Percentiles rank a stretch among this genome's conserved stretches.
phyloP scores from a whole-genome alignment of 2,797 vertebrate species.

The Notamacropus eugenii region DNA sequence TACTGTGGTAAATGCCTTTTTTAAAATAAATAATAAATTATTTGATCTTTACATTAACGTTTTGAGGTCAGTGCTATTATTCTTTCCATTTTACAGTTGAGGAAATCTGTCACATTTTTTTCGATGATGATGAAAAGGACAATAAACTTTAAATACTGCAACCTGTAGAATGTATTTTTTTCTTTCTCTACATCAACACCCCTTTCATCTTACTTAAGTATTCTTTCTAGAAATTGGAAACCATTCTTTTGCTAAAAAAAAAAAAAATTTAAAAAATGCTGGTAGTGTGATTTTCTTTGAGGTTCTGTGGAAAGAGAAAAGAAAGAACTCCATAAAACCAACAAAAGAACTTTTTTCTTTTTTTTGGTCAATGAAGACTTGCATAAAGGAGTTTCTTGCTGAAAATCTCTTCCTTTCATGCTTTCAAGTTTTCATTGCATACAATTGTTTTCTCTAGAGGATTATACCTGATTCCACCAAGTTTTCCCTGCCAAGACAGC shows the following conservation, averaged over 20 bases:
- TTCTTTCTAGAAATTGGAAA: constrained; percentile 38
- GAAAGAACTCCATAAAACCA: constrained; percentile 72
- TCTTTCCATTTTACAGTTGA: not conserved
- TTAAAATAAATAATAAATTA: not conserved
- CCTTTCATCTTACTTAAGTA: not conserved
- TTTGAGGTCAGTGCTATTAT: not conserved
- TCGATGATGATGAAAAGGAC: not conserved
- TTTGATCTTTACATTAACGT: not conserved
- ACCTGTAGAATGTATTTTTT: not conserved
- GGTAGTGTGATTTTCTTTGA: constrained; percentile 37
- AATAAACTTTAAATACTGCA: not conserved
- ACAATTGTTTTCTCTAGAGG: constrained; percentile 68
- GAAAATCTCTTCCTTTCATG: constrained; percentile 75
- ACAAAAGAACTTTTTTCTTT: constrained; percentile 36
- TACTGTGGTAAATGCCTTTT: not conserved
- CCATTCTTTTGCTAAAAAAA: not conserved
- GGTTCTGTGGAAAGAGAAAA: constrained; percentile 45
- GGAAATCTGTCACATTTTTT: not conserved
- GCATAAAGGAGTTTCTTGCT: constrained; percentile 54
- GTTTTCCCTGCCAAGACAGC: constrained; percentile 71
- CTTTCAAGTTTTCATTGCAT: constrained; percentile 70
- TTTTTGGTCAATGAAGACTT: constrained; percentile 59
- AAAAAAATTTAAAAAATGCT: not conserved
- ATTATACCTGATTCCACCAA: constrained; percentile 73
- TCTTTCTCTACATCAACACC: not conserved